Percentiles rank a stretch among this genome's conserved stretches.
Evolutionary conservation across 2,888 invertebrate species (phyloP).

Genomic region (Heliconius sara): DNA sequence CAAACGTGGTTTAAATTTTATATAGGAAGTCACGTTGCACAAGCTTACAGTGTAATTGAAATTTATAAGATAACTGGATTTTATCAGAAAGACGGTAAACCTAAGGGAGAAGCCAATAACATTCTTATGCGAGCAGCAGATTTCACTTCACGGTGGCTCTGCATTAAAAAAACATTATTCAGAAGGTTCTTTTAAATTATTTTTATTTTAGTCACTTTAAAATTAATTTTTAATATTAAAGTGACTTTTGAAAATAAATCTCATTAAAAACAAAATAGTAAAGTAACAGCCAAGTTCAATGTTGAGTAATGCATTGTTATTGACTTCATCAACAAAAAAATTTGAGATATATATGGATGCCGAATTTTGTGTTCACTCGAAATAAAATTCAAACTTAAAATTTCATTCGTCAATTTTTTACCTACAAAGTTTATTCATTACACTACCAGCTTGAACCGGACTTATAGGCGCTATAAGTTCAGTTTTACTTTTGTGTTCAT

Average conservation of each 20-base stretch:
- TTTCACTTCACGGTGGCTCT: background rate
- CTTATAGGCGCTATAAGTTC: too few relatives aligned
- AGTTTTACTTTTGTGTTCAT: too few relatives aligned
- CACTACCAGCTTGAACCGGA: too few relatives aligned
- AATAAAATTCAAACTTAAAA: too few relatives aligned
- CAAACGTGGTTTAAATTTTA: conserved; percentile 21
- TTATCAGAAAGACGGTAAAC: background rate
- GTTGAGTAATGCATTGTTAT: too few relatives aligned
- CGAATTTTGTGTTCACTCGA: too few relatives aligned
- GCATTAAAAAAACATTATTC: background rate
- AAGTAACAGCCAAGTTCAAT: too few relatives aligned
- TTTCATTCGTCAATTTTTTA: too few relatives aligned
- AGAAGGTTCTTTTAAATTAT: background rate
- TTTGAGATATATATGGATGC: too few relatives aligned
- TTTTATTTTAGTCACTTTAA: background rate
- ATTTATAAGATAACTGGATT: conserved; percentile 25
- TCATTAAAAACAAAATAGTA: too few relatives aligned
- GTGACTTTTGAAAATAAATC: background rate
- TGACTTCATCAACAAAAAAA: too few relatives aligned
- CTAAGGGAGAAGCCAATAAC: conserved; percentile 13
- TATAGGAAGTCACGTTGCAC: conserved; percentile 6
- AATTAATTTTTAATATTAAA: background rate
- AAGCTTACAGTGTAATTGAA: conserved; percentile 25
- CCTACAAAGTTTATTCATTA: too few relatives aligned
- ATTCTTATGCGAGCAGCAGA: background rate